phyloP scores from a whole-genome alignment of 2,888 invertebrate species.

The Plebejus melissa region DNA sequence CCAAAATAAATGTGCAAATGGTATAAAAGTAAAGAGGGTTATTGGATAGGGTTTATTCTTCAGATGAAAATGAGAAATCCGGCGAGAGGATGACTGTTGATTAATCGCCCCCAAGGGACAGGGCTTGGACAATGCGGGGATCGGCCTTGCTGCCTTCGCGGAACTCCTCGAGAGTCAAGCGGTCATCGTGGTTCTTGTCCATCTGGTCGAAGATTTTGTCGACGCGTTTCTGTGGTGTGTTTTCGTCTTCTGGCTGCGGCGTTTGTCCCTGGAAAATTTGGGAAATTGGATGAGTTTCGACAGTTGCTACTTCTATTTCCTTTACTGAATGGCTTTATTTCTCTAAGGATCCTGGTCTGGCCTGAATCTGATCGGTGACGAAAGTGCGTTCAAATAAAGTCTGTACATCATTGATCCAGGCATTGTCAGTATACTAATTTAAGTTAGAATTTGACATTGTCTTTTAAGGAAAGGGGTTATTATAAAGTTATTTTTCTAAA shows the following conservation, averaged over 20 bases:
- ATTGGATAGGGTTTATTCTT: slow-evolving; percentile 30
- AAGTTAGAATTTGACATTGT: too few relatives aligned
- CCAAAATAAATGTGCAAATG: neutral
- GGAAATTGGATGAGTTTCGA: neutral
- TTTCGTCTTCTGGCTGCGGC: slow-evolving; percentile 92
- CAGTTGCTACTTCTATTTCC: neutral
- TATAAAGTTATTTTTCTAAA: neutral
- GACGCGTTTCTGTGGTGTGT: slow-evolving; percentile 96
- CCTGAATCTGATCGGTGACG: too few relatives aligned
- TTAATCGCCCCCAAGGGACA: slow-evolving; percentile 90
- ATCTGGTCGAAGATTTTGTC: slow-evolving; percentile 99
- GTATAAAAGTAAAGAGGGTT: slow-evolving; percentile 30
- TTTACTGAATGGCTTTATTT: neutral
- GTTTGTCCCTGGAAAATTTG: slow-evolving; percentile 88
- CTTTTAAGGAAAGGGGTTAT: too few relatives aligned
- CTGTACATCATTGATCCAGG: too few relatives aligned
- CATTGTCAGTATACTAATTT: too few relatives aligned
- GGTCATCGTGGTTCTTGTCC: slow-evolving; percentile 99
- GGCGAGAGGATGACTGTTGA: slow-evolving; percentile 73
- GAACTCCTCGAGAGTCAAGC: slow-evolving; percentile 96
- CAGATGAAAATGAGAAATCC: slow-evolving; percentile 68
- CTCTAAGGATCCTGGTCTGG: too few relatives aligned
- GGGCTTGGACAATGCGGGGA: slow-evolving; percentile 97
- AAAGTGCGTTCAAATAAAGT: too few relatives aligned
- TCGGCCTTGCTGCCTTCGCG: slow-evolving; percentile 98